Conservation (phyloP, 23 tunicate species). For the Oikopleura albicans region DNA sequence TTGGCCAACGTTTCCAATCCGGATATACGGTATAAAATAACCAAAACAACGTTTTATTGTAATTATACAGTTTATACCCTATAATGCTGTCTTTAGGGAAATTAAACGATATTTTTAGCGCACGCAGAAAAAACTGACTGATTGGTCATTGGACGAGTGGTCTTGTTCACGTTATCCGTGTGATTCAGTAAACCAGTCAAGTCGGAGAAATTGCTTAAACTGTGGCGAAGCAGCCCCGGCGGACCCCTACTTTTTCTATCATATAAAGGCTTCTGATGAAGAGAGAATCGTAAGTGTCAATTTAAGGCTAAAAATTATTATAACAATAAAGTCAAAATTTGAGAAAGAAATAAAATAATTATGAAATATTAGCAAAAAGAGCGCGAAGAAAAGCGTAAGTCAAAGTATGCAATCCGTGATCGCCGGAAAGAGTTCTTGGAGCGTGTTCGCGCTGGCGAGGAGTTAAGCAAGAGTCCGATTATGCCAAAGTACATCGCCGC, state of each 20-base stretch:
- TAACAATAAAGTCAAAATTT: too few species aligned
- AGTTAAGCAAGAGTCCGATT: background rate
- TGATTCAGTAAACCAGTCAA: background rate
- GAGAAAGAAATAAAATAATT: too few species aligned
- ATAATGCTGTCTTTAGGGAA: too few species aligned
- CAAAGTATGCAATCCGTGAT: background rate
- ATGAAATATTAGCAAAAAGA: background rate
- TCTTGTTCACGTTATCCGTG: background rate
- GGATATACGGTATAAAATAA: too few species aligned
- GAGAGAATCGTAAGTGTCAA: too few species aligned
- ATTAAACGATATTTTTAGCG: too few species aligned
- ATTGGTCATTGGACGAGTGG: background rate
- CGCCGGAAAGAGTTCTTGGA: background rate
- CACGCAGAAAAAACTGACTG: background rate
- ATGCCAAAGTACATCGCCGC: background rate
- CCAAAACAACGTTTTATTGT: too few species aligned
- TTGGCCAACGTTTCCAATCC: too few species aligned
- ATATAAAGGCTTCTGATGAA: background rate
- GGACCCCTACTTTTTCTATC: background rate
- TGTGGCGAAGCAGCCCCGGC: background rate
- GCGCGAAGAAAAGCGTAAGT: background rate
- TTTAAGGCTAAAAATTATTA: too few species aligned
- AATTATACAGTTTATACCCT: too few species aligned
- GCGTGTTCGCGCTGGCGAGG: background rate
- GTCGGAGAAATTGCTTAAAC: background rate